Evolutionary conservation across 2,888 invertebrate genomes (phyloP).

Genomic region (Parnassius mnemosyne): DNA sequence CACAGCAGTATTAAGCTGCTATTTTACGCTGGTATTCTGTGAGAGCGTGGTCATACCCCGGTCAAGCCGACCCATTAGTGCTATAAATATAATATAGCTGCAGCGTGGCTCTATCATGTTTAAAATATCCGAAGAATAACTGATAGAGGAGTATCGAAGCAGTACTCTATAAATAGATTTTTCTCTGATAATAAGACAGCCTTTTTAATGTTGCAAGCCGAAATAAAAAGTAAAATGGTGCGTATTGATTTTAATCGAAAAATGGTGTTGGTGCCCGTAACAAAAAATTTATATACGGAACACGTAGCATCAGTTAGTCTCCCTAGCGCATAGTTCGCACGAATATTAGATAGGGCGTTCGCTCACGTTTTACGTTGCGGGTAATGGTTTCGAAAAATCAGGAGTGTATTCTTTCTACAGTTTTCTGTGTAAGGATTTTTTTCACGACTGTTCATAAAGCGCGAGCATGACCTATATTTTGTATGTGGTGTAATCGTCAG

Average conservation of each 20-base stretch:
- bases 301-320: slow-evolving; percentile 52
- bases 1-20: too few species aligned
- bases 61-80: too few species aligned
- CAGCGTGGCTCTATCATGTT: too few species aligned
- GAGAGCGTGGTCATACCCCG: too few species aligned
- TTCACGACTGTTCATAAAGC: slow-evolving; percentile 16
- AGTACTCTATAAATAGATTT: too few species aligned
- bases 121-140: too few species aligned
- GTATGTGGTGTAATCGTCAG: slow-evolving; percentile 7
- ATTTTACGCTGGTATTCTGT: too few species aligned
- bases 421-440: slow-evolving; percentile 16
- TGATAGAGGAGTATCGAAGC: too few species aligned
- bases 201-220: slow-evolving; percentile 31
- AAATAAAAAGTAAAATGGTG: slow-evolving; percentile 37
- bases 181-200: too few species aligned
- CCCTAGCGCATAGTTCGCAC: slow-evolving; percentile 44
- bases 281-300: slow-evolving; percentile 49
- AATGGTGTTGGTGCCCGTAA: slow-evolving; percentile 36
- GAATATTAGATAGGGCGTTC: slow-evolving; percentile 43
- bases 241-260: slow-evolving; percentile 36
- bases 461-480: slow-evolving; percentile 20
- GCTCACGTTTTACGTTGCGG: slow-evolving; percentile 46
- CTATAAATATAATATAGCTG: too few species aligned
- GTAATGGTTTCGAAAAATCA: slow-evolving; percentile 58
- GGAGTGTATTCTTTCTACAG: slow-evolving; percentile 37